Percentiles rank a stretch among this genome's conserved stretches.
These are phyloP conservation scores for Acrocephalus scirpaceus DNA, from an alignment of 2,797 vertebrate species.

Conservation along the genomic window DNA sequence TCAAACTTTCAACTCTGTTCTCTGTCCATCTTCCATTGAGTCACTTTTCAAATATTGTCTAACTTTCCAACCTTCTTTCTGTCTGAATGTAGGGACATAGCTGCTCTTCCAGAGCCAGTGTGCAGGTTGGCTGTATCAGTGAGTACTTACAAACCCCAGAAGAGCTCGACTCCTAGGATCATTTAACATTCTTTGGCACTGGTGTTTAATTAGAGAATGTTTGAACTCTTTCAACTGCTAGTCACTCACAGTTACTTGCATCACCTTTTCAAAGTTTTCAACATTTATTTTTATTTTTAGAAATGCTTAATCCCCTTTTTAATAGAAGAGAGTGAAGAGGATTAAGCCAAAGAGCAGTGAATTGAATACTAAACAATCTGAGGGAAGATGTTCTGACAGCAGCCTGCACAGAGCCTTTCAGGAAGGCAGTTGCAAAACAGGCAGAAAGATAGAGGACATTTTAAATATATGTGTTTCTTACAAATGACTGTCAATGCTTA, in stretches of 20 bases:
- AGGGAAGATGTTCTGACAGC: conserved; percentile 43
- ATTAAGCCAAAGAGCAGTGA: conserved; percentile 65
- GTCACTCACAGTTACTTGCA: conserved; percentile 9
- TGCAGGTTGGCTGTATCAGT: neutral
- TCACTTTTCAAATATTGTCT: neutral
- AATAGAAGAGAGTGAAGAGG: conserved; percentile 71
- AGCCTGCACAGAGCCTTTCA: neutral
- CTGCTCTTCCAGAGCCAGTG: neutral
- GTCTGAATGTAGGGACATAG: neutral
- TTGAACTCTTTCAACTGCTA: conserved; percentile 44
- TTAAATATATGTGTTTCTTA: neutral
- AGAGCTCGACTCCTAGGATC: neutral
- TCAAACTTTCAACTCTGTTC: neutral
- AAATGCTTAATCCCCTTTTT: conserved; percentile 73
- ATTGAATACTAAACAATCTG: conserved; percentile 69
- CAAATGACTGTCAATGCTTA: neutral
- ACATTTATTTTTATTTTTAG: conserved; percentile 72
- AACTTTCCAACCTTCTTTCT: neutral
- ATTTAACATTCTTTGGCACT: conserved; percentile 18
- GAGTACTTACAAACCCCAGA: neutral
- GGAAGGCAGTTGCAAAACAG: neutral
- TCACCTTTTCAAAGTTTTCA: conserved; percentile 58
- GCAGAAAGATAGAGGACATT: neutral
- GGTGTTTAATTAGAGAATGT: conserved; percentile 45
- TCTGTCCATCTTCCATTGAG: neutral